A percentile compares a stretch with the other conserved stretches of the same genome.
These are phyloP conservation scores for Dinomys branickii DNA, from an alignment of 2,113 vertebrate genomes.

Conservation along the genomic window DNA sequence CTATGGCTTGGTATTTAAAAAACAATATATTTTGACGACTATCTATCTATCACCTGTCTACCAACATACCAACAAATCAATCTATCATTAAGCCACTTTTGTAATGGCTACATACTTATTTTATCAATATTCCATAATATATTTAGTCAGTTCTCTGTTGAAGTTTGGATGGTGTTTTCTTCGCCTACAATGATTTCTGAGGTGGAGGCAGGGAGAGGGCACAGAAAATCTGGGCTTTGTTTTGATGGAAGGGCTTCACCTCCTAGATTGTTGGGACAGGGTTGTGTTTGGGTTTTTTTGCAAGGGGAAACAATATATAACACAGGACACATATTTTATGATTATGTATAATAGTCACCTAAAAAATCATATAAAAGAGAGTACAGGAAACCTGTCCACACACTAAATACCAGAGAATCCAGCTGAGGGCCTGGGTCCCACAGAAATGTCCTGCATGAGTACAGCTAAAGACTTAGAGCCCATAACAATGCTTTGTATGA, in stretches of 20 bases:
- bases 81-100: neutral
- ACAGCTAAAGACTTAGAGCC: too few species aligned
- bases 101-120: neutral
- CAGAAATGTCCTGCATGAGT: too few species aligned
- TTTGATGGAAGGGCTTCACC: neutral
- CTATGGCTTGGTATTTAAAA: neutral
- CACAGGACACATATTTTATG: too few species aligned
- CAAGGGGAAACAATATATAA: too few species aligned
- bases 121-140: slow-evolving; percentile 23
- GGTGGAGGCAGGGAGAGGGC: neutral
- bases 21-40: neutral
- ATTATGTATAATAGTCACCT: too few species aligned
- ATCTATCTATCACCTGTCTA: neutral
- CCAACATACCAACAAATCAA: neutral
- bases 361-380: too few species aligned
- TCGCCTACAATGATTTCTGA: slow-evolving; percentile 39
- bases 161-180: neutral
- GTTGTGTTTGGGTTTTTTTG: too few species aligned
- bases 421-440: too few species aligned
- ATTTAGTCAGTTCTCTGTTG: slow-evolving; percentile 28
- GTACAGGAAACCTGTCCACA: too few species aligned
- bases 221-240: neutral
- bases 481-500: too few species aligned
- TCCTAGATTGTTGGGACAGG: neutral
- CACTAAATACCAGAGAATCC: too few species aligned